Conservation (phyloP, 2,113 vertebrate species). For the Hydropotes inermis region DNA sequence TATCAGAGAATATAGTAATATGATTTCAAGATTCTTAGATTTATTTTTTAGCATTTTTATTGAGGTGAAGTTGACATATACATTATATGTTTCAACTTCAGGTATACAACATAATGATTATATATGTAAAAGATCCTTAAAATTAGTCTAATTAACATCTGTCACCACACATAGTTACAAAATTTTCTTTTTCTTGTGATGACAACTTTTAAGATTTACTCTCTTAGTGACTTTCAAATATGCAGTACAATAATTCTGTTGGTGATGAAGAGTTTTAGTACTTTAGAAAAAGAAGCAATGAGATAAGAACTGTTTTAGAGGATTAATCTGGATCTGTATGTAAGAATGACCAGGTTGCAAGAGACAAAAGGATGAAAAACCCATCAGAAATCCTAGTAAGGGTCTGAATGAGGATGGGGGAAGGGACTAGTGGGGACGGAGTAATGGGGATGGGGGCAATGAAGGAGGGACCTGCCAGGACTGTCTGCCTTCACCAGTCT, state of each 20-base stretch:
- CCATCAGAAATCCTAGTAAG: neutral
- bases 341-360: neutral
- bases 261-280: neutral
- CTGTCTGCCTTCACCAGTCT: neutral
- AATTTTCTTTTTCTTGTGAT: neutral
- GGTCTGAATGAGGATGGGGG: neutral
- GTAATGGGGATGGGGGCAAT: rapidly evolving
- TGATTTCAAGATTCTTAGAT: neutral
- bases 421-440: neutral
- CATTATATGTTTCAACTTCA: neutral
- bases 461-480: neutral
- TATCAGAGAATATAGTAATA: neutral
- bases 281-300: neutral
- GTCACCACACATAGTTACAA: neutral
- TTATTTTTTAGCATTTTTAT: neutral
- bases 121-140: neutral
- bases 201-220: neutral
- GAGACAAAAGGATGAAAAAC: neutral
- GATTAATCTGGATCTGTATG: neutral
- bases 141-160: neutral
- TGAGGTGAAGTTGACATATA: neutral
- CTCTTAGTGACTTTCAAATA: neutral
- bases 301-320: neutral
- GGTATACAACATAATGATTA: neutral
- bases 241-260: neutral